These are phyloP conservation scores for Agrenia bidenticulata DNA, from an alignment of 2,888 invertebrate genomes.

Conservation along the genomic window DNA sequence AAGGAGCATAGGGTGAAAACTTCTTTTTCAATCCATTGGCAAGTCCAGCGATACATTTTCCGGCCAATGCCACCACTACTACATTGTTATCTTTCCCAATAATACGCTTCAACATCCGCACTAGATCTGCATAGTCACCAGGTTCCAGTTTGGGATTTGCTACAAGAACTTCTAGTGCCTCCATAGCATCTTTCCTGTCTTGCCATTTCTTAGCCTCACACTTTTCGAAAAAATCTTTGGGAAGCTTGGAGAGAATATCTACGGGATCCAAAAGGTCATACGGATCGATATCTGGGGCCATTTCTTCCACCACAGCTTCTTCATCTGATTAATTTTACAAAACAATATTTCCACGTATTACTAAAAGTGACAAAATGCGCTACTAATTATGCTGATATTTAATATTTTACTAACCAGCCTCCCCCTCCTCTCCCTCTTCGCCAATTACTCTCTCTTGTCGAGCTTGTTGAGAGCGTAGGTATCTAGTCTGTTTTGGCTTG, in stretches of 20 bases:
- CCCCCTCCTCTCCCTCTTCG: constrained; percentile 56
- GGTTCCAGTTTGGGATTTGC: constrained; percentile 78
- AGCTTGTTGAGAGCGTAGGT: constrained; percentile 78
- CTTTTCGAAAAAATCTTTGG: constrained; percentile 94
- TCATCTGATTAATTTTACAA: too few species aligned
- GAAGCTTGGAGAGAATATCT: constrained; percentile 87
- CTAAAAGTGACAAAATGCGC: too few species aligned
- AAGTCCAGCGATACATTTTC: constrained; percentile 76
- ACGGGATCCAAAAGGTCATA: constrained; percentile 89
- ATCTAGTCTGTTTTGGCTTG: constrained; percentile 71
- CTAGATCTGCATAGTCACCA: constrained; percentile 89
- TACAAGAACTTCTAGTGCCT: constrained; percentile 73
- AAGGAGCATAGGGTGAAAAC: constrained; percentile 79
- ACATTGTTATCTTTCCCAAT: constrained; percentile 94
- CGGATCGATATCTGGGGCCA: constrained; percentile 72
- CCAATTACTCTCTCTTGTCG: constrained; percentile 63
- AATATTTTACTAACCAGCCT: constrained; percentile 58
- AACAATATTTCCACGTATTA: too few species aligned
- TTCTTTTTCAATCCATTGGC: constrained; percentile 84
- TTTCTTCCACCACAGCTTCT: constrained; percentile 58
- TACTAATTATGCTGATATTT: too few species aligned
- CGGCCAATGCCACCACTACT: constrained; percentile 82
- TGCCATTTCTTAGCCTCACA: constrained; percentile 96
- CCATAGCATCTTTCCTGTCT: constrained; percentile 88
- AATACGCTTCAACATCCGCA: constrained; percentile 80